Base-by-base conservation (phyloP, 2,888 invertebrate species). In the Xanthorhoe designata region DNA sequence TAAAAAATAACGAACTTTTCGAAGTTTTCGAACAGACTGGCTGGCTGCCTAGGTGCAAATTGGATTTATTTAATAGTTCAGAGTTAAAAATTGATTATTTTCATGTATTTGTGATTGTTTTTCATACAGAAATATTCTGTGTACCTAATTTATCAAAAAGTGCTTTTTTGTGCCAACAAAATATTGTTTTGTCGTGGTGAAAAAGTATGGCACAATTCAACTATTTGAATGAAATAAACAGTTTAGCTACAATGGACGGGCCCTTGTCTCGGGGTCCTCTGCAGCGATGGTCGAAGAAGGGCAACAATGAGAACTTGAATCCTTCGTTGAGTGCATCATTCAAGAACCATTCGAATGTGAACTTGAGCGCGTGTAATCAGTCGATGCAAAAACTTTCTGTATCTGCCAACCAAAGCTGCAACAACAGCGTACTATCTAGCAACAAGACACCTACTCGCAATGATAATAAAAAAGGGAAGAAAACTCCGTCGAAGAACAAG, bases 261-360 rank as follows among this genome's bases (percentile, higher is more conserved):
- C 96, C 97, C 42, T 93, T 97, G 77, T 96, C 96, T 9, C 96
- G 96, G 78, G 97, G 97, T 0, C 97, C 97, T 17, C 88, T 95
- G 52, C 97, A 97, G 38, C 94, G 97, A 60, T 97, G 97, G 96
- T 96, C 96, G 75, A 96, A 96, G 78, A 96, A 96, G 79, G 96
- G 95, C 78, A 94, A 94, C 72, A 89, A 94, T 66, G 96, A 97
- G 77, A 92, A 94, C 65, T 90, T 94, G 7, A 94, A 94, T 74
- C 91, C 94, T 2, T 78, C 85, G 0, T 71, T 89, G 68, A 94
- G 90, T 75, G 77, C 88, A 10, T 91, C 91, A 0, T 84, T 89
- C 68, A 92, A 92, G 74, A 94, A 92, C 82, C 79, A 93, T 74
- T 83, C 90, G 6, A 94, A 94, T 78, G 78, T 92, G 45, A 96